Evolutionary conservation across 2,888 invertebrate genomes (phyloP).

Genomic region (Melanostoma mellinum): DNA sequence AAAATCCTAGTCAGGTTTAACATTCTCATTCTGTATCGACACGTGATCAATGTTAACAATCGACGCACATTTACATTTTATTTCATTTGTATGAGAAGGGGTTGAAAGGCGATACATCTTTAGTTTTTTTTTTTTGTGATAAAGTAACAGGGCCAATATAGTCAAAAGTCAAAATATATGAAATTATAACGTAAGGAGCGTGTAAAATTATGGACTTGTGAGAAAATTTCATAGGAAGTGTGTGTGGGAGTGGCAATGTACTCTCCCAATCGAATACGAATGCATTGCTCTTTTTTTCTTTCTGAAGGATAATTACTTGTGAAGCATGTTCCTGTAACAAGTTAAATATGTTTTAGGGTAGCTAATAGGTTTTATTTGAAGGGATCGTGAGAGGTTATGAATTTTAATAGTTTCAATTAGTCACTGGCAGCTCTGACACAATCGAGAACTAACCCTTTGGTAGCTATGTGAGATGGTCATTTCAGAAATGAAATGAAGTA

Average conservation of each 20-base stretch:
- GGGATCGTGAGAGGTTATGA: constrained; percentile 34
- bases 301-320: constrained; percentile 22
- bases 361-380: constrained; percentile 18
- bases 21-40: constrained; percentile 53
- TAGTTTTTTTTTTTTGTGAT: constrained; percentile 29
- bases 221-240: constrained; percentile 48
- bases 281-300: constrained; percentile 49
- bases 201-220: constrained; percentile 58
- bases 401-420: constrained; percentile 34
- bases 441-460: not conserved
- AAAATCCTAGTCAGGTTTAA: constrained; percentile 64
- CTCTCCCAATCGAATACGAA: constrained; percentile 20
- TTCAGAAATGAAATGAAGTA: no score
- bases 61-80: constrained; percentile 59
- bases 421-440: not conserved
- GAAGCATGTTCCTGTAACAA: constrained; percentile 15
- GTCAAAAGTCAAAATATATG: constrained; percentile 56
- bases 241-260: constrained; percentile 59
- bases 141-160: constrained; percentile 57
- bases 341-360: constrained; percentile 29
- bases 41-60: constrained; percentile 65
- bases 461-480: not conserved
- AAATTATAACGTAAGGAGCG: constrained; percentile 62
- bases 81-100: constrained; percentile 20
- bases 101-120: constrained; percentile 72